Conservation (phyloP, 2,113 vertebrate genomes). For the Dunckerocampus dactyliophorus region DNA sequence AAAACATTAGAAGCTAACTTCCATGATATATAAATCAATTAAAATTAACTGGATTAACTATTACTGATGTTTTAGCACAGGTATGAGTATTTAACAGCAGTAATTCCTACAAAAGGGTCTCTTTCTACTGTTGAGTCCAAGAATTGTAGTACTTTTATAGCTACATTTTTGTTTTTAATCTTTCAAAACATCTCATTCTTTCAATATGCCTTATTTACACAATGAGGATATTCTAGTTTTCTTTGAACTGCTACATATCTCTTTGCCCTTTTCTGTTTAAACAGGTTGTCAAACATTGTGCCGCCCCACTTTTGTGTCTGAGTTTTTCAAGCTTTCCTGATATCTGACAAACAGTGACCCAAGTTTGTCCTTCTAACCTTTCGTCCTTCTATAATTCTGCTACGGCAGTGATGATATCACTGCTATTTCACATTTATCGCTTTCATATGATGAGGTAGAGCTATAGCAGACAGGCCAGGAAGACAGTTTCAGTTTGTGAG, state of each 20-base stretch:
- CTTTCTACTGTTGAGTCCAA: too few species aligned
- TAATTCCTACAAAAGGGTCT: too few species aligned
- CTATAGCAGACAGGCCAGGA: conserved; percentile 51
- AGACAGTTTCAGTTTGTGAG: conserved; percentile 20
- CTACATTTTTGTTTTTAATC: neutral
- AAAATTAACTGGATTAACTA: too few species aligned
- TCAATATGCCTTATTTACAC: neutral
- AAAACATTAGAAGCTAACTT: too few species aligned
- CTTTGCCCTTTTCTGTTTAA: conserved; percentile 3
- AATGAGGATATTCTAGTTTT: conserved; percentile 1
- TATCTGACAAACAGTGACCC: conserved; percentile 47
- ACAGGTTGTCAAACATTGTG: conserved; percentile 19
- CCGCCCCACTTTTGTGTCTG: neutral
- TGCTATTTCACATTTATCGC: conserved; percentile 47
- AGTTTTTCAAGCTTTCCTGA: conserved; percentile 18
- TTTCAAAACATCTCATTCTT: neutral
- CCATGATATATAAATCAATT: too few species aligned
- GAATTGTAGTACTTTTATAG: neutral
- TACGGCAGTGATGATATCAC: neutral
- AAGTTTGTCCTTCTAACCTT: conserved; percentile 22
- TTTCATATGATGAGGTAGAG: conserved; percentile 42
- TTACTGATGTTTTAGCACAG: too few species aligned
- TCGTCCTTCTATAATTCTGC: neutral
- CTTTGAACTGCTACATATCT: neutral
- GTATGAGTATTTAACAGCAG: too few species aligned